A percentile compares a stretch with the other conserved stretches of the same genome.
Evolutionary conservation across 1,140 invertebrate species (phyloP).

Genomic region (Cydia fagiglandana): DNA sequence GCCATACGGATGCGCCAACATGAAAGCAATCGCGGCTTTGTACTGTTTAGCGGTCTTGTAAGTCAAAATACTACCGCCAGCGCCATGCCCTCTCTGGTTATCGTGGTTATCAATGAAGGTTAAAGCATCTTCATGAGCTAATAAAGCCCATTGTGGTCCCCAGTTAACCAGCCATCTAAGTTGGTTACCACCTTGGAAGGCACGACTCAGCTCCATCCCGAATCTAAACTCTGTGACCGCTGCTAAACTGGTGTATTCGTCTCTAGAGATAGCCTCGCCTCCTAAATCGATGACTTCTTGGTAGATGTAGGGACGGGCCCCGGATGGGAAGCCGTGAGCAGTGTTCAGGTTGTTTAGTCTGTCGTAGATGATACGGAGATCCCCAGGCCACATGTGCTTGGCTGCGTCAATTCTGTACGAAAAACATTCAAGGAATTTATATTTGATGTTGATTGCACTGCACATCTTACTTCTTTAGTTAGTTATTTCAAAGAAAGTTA

Average conservation of each 20-base stretch:
- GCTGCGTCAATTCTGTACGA: conserved; percentile 81
- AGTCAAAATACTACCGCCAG: conserved; percentile 76
- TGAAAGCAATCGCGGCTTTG: conserved; percentile 87
- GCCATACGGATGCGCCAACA: conserved; percentile 89
- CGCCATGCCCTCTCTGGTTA: conserved; percentile 79
- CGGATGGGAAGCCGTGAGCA: conserved; percentile 76
- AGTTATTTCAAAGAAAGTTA: too few relatives aligned
- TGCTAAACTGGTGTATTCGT: conserved; percentile 82
- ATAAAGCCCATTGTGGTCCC: conserved; percentile 73
- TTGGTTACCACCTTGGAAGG: conserved; percentile 59
- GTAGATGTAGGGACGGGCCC: conserved; percentile 82
- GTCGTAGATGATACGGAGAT: conserved; percentile 69
- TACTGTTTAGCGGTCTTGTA: conserved; percentile 81
- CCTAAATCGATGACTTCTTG: conserved; percentile 90
- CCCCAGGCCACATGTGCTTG: conserved; percentile 86
- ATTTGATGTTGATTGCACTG: too few relatives aligned
- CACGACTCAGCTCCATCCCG: conserved; percentile 71
- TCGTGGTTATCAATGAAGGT: conserved; percentile 82
- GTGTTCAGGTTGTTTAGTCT: conserved; percentile 80
- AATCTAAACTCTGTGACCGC: conserved; percentile 87
- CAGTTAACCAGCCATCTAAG: conserved; percentile 59
- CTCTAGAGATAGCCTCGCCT: conserved; percentile 51
- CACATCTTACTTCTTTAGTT: neutral
- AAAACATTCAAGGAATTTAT: neutral
- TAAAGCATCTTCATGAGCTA: conserved; percentile 61